Evolutionary conservation across 64 coral and sea anemone species (phyloP), one percentile per base, ranked within the genome.

Genomic region (Montipora foliosa): DNA sequence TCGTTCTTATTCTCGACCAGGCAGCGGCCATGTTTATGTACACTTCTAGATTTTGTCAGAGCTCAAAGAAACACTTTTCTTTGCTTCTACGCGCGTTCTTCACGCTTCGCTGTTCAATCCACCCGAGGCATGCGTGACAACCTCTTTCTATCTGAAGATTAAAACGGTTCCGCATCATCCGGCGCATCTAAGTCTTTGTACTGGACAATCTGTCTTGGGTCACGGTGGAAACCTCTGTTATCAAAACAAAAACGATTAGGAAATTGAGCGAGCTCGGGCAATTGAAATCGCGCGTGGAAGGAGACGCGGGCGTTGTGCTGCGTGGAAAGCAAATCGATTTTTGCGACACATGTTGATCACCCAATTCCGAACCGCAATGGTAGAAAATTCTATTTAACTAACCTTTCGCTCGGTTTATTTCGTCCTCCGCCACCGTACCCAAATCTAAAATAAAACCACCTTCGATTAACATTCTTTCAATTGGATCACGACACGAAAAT

Each of bases 101-200:
- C 76, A 15, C 13, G 12, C 49, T 4, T 78, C 15, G 46, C 76
- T 6, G 10, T 20, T 71, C 68, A 71, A 21, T 71, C 68, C 68
- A 64, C 12, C 12, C 29, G 48, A 75, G 20, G 87, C 16, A 13
- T 16, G 16, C 50, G 8, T 44, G 29, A 8, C n/a, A 64, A 15
- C 61, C 13, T 4, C 15, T 64, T 7, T 64, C 61, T 16, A 16
- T 64, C 61, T 12, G 14, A 8, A 71, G 15, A 84, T 73, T 89
- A 87, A 16, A 90, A 96, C 74, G 93, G 84, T 17, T 96, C 95
- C 8, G 69, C 88, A 44, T 99, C 98, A 46, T 99, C 98, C 5
- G 98, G 98, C 19, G 98, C 98, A 85, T 99, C 98, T 15, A 99
- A 90, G 92, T 99, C 98, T 66, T 87, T 83, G 81, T 99, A 99